phyloP scores from a whole-genome alignment of 2,888 invertebrate genomes.

The Hoplodrina ambigua region DNA sequence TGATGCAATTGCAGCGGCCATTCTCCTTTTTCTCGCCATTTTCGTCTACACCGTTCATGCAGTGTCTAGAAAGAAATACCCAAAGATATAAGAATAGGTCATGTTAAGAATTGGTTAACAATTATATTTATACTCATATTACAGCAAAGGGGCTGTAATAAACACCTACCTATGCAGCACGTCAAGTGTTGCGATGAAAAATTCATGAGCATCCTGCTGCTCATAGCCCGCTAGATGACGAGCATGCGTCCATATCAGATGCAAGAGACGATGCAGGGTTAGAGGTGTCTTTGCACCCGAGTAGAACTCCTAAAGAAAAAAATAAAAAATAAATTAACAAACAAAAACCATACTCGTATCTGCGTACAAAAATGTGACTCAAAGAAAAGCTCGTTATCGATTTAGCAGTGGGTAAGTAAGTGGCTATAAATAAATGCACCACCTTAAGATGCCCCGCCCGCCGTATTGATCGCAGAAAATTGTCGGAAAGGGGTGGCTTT shows the following conservation, averaged over 20 bases:
- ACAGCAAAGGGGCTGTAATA: neutral
- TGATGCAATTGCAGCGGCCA: slow-evolving; percentile 97
- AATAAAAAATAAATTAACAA: slow-evolving; percentile 30
- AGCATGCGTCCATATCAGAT: slow-evolving; percentile 99
- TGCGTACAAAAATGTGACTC: neutral
- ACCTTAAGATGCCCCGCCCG: slow-evolving; percentile 20
- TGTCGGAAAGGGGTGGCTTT: slow-evolving; percentile 48
- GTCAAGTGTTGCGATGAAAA: slow-evolving; percentile 98
- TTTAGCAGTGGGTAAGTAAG: slow-evolving; percentile 26
- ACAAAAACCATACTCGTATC: slow-evolving; percentile 19
- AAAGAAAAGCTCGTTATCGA: slow-evolving; percentile 35
- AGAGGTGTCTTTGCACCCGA: slow-evolving; percentile 96
- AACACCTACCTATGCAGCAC: slow-evolving; percentile 93
- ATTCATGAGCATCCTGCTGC: slow-evolving; percentile 99
- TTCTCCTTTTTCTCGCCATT: slow-evolving; percentile 83
- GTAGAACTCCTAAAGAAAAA: slow-evolving; percentile 94
- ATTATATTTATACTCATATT: too few species aligned
- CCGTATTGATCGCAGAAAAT: slow-evolving; percentile 41
- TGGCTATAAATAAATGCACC: slow-evolving; percentile 49
- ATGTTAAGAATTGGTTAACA: neutral
- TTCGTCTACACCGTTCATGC: slow-evolving; percentile 88
- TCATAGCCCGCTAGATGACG: slow-evolving; percentile 98
- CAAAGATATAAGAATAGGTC: neutral
- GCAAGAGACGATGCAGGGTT: slow-evolving; percentile 96
- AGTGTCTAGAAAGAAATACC: slow-evolving; percentile 79